Evolutionary conservation across 2,888 invertebrate species (phyloP).

Genomic region (Hydriomena furcata): DNA sequence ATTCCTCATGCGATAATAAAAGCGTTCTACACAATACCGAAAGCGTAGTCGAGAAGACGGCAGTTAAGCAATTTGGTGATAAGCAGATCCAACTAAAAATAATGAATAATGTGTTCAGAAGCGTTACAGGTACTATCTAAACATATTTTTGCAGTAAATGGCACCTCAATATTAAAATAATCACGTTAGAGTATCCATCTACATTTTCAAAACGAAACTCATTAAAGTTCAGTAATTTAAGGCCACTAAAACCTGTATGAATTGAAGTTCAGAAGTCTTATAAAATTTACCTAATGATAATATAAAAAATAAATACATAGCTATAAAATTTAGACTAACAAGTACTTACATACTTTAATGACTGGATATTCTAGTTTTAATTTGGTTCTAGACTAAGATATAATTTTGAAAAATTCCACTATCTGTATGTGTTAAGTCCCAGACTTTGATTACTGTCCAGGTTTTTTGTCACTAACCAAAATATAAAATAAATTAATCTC

Average conservation of each 20-base stretch:
- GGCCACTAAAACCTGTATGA: constrained; percentile 14
- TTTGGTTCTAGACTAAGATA: constrained; percentile 34
- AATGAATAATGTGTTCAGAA: constrained; percentile 55
- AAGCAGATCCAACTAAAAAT: constrained; percentile 48
- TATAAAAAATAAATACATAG: constrained; percentile 8
- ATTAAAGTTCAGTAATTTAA: constrained; percentile 12
- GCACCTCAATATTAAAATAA: constrained; percentile 74
- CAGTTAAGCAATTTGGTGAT: constrained; percentile 58
- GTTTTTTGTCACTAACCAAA: constrained; percentile 1
- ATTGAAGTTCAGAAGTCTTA: constrained; percentile 6
- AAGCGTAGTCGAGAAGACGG: constrained; percentile 25
- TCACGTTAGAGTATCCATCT: constrained; percentile 57
- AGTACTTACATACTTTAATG: constrained; percentile 30
- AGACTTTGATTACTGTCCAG: constrained; percentile 1
- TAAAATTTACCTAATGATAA: constrained; percentile 1
- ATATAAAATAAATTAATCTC: constrained; percentile 3
- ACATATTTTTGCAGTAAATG: constrained; percentile 69
- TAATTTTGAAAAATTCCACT: constrained; percentile 19
- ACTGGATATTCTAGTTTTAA: constrained; percentile 30
- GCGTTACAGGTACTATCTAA: constrained; percentile 62
- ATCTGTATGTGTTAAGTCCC: background rate
- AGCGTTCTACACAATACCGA: constrained; percentile 26
- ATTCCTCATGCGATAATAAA: constrained; percentile 27
- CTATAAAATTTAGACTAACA: constrained; percentile 11
- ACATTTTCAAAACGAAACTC: constrained; percentile 23